Evolutionary conservation across 2,797 vertebrate species (phyloP).

Genomic region (Ciconia nigra): DNA sequence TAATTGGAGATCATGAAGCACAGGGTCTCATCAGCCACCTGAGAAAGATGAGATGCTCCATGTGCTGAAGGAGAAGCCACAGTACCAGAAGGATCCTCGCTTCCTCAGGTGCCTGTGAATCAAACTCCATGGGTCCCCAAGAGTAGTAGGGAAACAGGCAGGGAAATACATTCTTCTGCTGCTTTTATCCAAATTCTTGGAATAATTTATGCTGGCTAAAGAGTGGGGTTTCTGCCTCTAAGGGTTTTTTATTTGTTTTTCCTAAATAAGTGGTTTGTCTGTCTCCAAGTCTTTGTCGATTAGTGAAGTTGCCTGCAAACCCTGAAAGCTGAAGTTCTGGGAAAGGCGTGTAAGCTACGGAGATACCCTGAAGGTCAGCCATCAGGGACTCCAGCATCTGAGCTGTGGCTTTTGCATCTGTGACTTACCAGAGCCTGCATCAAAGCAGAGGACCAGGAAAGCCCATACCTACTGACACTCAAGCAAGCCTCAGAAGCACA

Average conservation of each 20-base stretch:
- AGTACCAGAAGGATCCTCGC: not conserved
- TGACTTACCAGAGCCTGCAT: not conserved
- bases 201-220: not conserved
- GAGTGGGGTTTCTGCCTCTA: not conserved
- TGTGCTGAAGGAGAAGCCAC: not conserved
- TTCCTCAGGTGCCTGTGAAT: not conserved
- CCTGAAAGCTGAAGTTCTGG: not conserved
- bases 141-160: not conserved
- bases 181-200: not conserved
- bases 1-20: not conserved
- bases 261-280: not conserved
- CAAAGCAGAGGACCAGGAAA: not conserved
- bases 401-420: not conserved
- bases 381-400: not conserved
- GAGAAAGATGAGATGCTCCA: not conserved
- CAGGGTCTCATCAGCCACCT: not conserved
- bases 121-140: not conserved
- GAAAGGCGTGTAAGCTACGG: not conserved
- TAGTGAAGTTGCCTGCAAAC: not conserved
- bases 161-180: not conserved
- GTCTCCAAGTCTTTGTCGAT: not conserved
- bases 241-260: not conserved
- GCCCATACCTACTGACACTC: not conserved
- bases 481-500: not conserved
- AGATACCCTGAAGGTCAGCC: not conserved